These are phyloP conservation scores for Andrena camellia DNA, from an alignment of 2,888 invertebrate genomes.

Conservation along the genomic window DNA sequence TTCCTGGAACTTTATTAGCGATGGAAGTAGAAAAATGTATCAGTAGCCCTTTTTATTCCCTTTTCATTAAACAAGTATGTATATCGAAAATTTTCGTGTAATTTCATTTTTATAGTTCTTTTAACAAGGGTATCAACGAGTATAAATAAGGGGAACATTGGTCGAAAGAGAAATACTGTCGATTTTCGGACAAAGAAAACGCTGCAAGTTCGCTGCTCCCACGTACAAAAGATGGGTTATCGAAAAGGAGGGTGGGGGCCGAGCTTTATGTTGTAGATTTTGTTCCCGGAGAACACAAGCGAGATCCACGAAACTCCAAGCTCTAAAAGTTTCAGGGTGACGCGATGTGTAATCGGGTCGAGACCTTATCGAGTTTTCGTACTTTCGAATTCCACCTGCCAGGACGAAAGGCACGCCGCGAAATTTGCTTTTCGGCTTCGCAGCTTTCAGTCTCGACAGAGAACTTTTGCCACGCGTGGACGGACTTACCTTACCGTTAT, in stretches of 20 bases:
- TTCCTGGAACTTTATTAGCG: too few relatives aligned
- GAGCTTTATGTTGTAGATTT: slow-evolving; percentile 39
- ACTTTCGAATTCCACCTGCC: slow-evolving; percentile 64
- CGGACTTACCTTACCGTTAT: slow-evolving; percentile 26
- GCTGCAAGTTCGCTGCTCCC: slow-evolving; percentile 30
- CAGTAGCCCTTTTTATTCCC: too few relatives aligned
- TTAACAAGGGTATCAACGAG: neutral
- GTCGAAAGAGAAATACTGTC: neutral
- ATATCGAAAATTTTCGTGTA: too few relatives aligned
- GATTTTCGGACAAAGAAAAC: neutral
- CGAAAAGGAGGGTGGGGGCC: slow-evolving; percentile 18
- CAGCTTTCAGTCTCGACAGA: slow-evolving; percentile 40
- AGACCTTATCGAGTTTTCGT: slow-evolving; percentile 69
- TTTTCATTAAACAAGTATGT: too few relatives aligned
- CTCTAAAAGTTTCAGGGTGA: slow-evolving; percentile 53
- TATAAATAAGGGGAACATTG: neutral
- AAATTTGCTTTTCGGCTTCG: slow-evolving; percentile 65
- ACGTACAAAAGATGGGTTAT: slow-evolving; percentile 29
- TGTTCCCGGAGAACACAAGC: slow-evolving; percentile 28
- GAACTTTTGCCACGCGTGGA: slow-evolving; percentile 51
- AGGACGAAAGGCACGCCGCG: slow-evolving; percentile 34
- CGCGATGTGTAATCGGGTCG: slow-evolving; percentile 66
- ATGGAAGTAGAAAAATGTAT: too few relatives aligned
- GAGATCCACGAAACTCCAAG: slow-evolving; percentile 44
- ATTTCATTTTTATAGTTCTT: neutral